phyloP scores from a whole-genome alignment of 2,797 vertebrate genomes.

The Manis pentadactyla region DNA sequence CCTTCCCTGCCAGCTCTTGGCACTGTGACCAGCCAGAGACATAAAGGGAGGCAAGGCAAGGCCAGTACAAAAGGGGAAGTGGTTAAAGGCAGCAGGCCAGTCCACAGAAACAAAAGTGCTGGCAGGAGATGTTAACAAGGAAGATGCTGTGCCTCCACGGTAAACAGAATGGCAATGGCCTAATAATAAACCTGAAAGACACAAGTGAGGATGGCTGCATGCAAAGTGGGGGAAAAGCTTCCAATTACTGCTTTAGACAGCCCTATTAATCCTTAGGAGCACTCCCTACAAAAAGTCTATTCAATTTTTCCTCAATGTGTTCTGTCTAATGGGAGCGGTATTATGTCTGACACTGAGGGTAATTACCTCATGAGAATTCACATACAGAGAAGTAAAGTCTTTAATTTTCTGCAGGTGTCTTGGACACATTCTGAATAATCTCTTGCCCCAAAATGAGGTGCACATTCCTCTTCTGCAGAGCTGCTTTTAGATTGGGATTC shows the following conservation, averaged over 20 bases:
- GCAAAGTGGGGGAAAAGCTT: constrained; percentile 66
- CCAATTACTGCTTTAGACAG: constrained; percentile 71
- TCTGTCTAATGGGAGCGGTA: constrained; percentile 83
- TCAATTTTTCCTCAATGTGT: constrained; percentile 81
- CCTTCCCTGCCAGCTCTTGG: constrained; percentile 82
- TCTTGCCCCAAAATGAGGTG: constrained; percentile 80
- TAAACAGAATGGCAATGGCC: constrained; percentile 45
- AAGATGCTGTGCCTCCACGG: constrained; percentile 62
- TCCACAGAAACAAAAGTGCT: constrained; percentile 79
- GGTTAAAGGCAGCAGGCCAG: constrained; percentile 76
- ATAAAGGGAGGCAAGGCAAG: constrained; percentile 39
- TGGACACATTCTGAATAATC: constrained; percentile 80
- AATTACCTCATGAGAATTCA: constrained; percentile 87
- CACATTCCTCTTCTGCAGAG: constrained; percentile 78
- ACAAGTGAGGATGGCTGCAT: constrained; percentile 54
- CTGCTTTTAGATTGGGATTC: constrained; percentile 62
- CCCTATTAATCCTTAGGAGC: constrained; percentile 78
- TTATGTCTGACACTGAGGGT: constrained; percentile 82
- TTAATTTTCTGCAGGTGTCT: constrained; percentile 88
- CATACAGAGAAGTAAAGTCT: constrained; percentile 79
- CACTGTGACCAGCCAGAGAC: background rate
- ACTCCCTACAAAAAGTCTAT: constrained; percentile 76
- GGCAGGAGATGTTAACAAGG: constrained; percentile 68
- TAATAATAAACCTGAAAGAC: constrained; percentile 67
- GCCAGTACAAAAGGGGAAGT: constrained; percentile 77